Evolutionary conservation across 1,140 invertebrate species (phyloP), one percentile per base, ranked within the genome.

Genomic region (Dermatophagoides farinae): DNA sequence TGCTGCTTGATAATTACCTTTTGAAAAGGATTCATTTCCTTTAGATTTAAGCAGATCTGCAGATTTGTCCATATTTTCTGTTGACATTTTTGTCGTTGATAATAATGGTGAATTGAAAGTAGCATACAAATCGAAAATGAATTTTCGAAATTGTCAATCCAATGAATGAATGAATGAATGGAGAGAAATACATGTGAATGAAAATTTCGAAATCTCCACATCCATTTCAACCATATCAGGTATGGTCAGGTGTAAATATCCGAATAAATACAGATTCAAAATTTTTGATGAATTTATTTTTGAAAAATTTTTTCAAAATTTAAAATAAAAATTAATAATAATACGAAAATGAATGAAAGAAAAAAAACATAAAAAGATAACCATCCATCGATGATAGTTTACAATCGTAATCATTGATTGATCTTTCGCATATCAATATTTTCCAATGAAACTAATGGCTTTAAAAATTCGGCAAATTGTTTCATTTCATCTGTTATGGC

Each of bases 401-500:
- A 9, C 52, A 54, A 2, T 39, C 25, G 41, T 9, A 12, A 55
- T 55, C 38, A 55, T 18, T 16, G 11, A 55, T 55, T 55, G 2
- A 55, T 11, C 14, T 55, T 60, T 6, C 60, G 41, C 22, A 25
- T 86, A 74, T 92, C 88, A 60, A 91, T 83, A 74, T 91, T 91
- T 64, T 91, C 88, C 0, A 93, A 74, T 65, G 87, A 82, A 2
- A 91, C 86, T 1, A 91, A 73, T 0, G 92, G 92, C 70, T 86
- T 84, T 0, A 97, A 75, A 70, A 96, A 90, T 71, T 97, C 92
- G 0, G 91, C 87, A 76, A 97, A 93, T 43, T 82, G 80, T 64
- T 85, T 83, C 83, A 97, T 93, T 68, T 97, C 91, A 70, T 96
- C 90, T 46, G 86, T 90, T 63, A 96, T 86, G 11, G 86, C 84